These are phyloP conservation scores for Mycetomoellerius zeteki DNA, from an alignment of 1,140 invertebrate genomes.

Conservation along the genomic window DNA sequence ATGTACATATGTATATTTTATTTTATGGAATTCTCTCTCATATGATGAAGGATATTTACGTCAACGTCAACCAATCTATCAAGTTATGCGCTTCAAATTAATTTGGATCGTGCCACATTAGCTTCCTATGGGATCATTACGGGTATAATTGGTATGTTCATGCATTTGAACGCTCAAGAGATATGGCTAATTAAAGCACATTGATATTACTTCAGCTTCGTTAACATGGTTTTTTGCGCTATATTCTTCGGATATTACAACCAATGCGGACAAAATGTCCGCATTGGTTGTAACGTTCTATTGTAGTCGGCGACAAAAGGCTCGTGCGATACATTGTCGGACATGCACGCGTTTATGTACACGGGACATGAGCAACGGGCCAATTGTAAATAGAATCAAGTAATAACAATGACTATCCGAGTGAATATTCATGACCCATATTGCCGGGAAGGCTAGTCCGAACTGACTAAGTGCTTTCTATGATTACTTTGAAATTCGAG, in stretches of 20 bases:
- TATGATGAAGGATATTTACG: conserved; percentile 5
- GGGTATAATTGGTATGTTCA: conserved; percentile 14
- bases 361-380: conserved; percentile 6
- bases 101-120: conserved; percentile 23
- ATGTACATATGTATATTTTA: not conserved
- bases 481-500: conserved; percentile 51
- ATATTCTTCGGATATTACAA: not conserved
- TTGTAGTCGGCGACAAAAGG: conserved; percentile 47
- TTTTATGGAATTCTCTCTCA: not conserved
- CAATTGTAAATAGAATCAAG: conserved; percentile 50
- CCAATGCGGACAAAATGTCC: conserved; percentile 20
- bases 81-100: not conserved
- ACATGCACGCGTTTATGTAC: conserved; percentile 14
- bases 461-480: conserved; percentile 41
- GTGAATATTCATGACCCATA: conserved; percentile 50
- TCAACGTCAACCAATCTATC: not conserved
- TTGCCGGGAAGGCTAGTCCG: conserved; percentile 7
- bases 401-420: conserved; percentile 40
- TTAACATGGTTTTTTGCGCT: conserved; percentile 12
- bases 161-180: conserved; percentile 23
- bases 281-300: conserved; percentile 44
- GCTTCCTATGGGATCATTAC: conserved; percentile 30
- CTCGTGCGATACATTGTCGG: conserved; percentile 26
- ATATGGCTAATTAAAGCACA: conserved; percentile 39
- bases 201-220: conserved; percentile 53